A percentile compares a stretch with the other conserved stretches of the same genome.
Conservation (phyloP, 2,113 vertebrate genomes). For the Plecturocebus donacophilus region DNA sequence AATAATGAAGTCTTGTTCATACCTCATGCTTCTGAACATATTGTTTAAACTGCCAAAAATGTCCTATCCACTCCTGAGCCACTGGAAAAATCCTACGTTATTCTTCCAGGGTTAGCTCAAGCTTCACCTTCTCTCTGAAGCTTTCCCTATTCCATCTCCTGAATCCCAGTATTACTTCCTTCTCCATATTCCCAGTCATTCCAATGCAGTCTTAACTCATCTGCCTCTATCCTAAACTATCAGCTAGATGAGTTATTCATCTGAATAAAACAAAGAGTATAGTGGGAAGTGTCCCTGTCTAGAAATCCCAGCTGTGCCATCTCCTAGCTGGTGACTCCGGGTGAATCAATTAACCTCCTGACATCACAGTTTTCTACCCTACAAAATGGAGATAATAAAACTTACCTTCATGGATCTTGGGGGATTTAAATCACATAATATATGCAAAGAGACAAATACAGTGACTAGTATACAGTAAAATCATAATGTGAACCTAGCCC, state of each 20-base stretch:
- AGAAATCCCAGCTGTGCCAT: background rate
- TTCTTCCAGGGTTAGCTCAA: background rate
- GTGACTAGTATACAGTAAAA: background rate
- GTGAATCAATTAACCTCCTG: background rate
- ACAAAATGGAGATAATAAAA: slow-evolving; percentile 13
- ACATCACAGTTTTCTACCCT: background rate
- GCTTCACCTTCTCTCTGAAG: background rate
- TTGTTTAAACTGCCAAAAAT: background rate
- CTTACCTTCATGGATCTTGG: background rate
- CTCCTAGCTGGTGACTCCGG: background rate
- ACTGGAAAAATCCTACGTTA: background rate
- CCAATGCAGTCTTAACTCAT: background rate
- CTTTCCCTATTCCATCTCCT: background rate
- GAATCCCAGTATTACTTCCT: background rate
- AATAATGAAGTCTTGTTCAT: background rate
- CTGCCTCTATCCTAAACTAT: background rate
- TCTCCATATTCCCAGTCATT: background rate
- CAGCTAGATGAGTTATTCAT: background rate
- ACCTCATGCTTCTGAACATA: background rate
- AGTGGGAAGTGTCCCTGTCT: background rate
- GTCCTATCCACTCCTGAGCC: background rate
- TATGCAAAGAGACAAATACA: background rate
- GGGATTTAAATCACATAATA: background rate
- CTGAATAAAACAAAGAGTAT: background rate
- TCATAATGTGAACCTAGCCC: slow-evolving; percentile 6